phyloP scores from a whole-genome alignment of 2,888 invertebrate species.

The Ecliptopera silaceata region DNA sequence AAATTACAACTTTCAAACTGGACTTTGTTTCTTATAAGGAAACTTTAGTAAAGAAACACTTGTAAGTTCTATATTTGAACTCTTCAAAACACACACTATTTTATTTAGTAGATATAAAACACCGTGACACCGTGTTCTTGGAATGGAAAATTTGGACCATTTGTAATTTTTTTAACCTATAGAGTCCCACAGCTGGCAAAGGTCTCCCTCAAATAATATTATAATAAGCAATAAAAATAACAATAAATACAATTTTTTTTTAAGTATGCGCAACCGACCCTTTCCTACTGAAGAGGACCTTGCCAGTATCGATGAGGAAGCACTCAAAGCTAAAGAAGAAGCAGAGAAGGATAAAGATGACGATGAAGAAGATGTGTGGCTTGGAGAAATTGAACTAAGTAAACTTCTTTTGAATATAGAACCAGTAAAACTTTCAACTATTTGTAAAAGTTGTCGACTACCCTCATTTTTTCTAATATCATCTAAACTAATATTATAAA shows the following conservation, averaged over 20 bases:
- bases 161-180: too few species aligned
- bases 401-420: slow-evolving; percentile 40
- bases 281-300: slow-evolving; percentile 75
- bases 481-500: too few species aligned
- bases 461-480: too few species aligned
- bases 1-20: slow-evolving; percentile 70
- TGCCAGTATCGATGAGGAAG: slow-evolving; percentile 77
- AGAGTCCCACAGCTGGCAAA: too few species aligned
- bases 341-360: slow-evolving; percentile 78
- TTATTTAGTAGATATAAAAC: too few species aligned
- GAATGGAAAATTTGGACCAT: too few species aligned
- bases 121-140: too few species aligned
- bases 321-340: slow-evolving; percentile 82
- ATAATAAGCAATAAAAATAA: too few species aligned
- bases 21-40: slow-evolving; percentile 67
- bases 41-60: slow-evolving; percentile 69
- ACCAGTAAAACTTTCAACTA: too few species aligned
- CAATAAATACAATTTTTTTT: background rate
- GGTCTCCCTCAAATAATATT: too few species aligned
- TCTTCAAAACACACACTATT: too few species aligned
- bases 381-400: slow-evolving; percentile 86
- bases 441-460: too few species aligned
- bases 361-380: slow-evolving; percentile 71
- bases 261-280: slow-evolving; percentile 70
- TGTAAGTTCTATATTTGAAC: slow-evolving; percentile 54